A percentile compares a stretch with the other conserved stretches of the same genome.
Evolutionary conservation across 1,140 invertebrate species (phyloP).

Genomic region (Drosophila burlai): DNA sequence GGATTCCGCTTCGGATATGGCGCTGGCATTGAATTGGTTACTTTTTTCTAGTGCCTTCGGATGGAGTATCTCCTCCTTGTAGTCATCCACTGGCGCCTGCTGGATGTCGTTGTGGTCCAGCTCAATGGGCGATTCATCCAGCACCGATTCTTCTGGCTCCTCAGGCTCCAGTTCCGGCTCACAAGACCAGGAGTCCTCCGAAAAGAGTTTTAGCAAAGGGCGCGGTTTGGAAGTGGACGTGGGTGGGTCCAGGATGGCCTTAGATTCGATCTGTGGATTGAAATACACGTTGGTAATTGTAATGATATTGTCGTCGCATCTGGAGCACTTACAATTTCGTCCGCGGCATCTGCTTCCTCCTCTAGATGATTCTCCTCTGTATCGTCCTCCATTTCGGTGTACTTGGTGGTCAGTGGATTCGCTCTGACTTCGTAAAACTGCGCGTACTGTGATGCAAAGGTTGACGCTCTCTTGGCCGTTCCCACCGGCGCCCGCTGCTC

Average conservation of each 20-base stretch:
- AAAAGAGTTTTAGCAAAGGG: slow-evolving; percentile 62
- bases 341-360: slow-evolving; percentile 3
- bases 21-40: slow-evolving; percentile 44
- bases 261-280: neutral
- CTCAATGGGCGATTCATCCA: slow-evolving; percentile 47
- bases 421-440: slow-evolving; percentile 21
- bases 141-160: neutral
- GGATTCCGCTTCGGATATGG: slow-evolving; percentile 64
- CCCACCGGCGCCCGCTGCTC: no score
- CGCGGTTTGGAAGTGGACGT: slow-evolving; percentile 17
- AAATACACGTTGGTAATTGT: no score
- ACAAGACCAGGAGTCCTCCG: slow-evolving; percentile 57
- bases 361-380: slow-evolving; percentile 17
- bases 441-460: slow-evolving; percentile 17
- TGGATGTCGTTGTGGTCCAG: slow-evolving; percentile 37
- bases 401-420: neutral
- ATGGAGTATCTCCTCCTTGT: slow-evolving; percentile 14
- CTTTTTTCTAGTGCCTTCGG: neutral
- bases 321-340: slow-evolving; percentile 1
- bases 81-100: slow-evolving; percentile 6
- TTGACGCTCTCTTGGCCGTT: neutral
- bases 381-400: slow-evolving; percentile 26
- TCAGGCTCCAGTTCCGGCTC: slow-evolving; percentile 16
- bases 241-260: neutral
- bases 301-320: neutral